Evolutionary conservation across 2,797 vertebrate species (phyloP).

Genomic region (Parambassis ranga): DNA sequence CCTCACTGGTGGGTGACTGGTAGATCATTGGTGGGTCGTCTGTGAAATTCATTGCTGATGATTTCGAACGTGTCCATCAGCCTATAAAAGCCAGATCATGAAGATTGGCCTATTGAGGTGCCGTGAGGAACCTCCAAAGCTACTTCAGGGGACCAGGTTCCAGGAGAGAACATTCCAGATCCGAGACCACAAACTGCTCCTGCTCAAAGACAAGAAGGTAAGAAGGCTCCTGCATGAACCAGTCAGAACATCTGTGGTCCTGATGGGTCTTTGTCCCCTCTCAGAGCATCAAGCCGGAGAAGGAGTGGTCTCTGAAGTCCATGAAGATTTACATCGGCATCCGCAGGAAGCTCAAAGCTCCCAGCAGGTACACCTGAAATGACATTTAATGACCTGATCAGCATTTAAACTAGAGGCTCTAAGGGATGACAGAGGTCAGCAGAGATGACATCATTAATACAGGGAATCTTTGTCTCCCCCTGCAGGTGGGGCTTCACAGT

Average conservation of each 20-base stretch:
- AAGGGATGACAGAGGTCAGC: not conserved
- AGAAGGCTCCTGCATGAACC: not conserved
- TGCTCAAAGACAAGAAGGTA: constrained; percentile 96
- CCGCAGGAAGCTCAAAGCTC: constrained; percentile 91
- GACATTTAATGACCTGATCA: too few species aligned
- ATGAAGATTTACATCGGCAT: constrained; percentile 96
- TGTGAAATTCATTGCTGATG: too few species aligned
- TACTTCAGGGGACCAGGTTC: constrained; percentile 91
- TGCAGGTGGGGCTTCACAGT: constrained; percentile 94
- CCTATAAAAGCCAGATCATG: constrained; percentile 85
- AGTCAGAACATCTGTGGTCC: not conserved
- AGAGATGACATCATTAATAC: too few species aligned
- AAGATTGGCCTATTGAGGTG: constrained; percentile 90
- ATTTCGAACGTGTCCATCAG: constrained; percentile 59
- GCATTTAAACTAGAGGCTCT: not conserved
- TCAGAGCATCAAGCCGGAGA: constrained; percentile 90
- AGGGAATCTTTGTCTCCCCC: not conserved
- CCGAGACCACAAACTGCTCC: constrained; percentile 84
- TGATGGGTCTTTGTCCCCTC: constrained; percentile 6
- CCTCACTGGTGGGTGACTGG: constrained; percentile 83
- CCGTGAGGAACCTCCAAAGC: constrained; percentile 90
- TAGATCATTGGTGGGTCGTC: too few species aligned
- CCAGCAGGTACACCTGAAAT: constrained; percentile 83
- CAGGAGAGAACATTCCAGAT: constrained; percentile 94
- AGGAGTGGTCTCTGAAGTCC: constrained; percentile 89